Evolutionary conservation across 1,140 invertebrate genomes (phyloP).

Genomic region (Conopomorpha cramerella): DNA sequence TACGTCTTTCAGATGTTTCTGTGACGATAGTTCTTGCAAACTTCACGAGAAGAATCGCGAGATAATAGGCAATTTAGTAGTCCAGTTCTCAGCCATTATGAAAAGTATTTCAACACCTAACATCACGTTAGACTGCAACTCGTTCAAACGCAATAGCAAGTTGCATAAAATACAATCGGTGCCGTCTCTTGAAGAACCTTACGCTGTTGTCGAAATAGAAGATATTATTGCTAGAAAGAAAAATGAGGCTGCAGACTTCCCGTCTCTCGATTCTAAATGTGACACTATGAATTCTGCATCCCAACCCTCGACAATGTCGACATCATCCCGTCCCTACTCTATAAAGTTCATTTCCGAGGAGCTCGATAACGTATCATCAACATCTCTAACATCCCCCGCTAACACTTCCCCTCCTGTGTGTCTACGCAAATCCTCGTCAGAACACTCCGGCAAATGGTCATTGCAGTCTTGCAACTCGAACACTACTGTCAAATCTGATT

Average conservation of each 20-base stretch:
- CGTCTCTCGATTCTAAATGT: too few species aligned
- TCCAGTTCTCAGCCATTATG: slow-evolving; percentile 48
- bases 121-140: slow-evolving; percentile 40
- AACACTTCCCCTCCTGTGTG: slow-evolving; percentile 24
- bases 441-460: slow-evolving; percentile 48
- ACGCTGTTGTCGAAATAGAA: slow-evolving; percentile 28
- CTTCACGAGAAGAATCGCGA: slow-evolving; percentile 38
- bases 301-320: slow-evolving; percentile 14
- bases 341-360: slow-evolving; percentile 46
- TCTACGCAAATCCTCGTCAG: slow-evolving; percentile 39
- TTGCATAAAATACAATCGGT: slow-evolving; percentile 46
- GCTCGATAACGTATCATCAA: too few species aligned
- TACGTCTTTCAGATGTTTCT: slow-evolving; percentile 48
- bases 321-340: slow-evolving; percentile 30
- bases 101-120: slow-evolving; percentile 50
- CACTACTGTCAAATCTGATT: slow-evolving; percentile 37
- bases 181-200: slow-evolving; percentile 35
- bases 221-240: slow-evolving; percentile 24
- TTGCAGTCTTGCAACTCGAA: slow-evolving; percentile 44
- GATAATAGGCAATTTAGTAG: slow-evolving; percentile 21
- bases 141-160: too few species aligned
- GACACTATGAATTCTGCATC: slow-evolving; percentile 15
- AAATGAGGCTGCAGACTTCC: too few species aligned
- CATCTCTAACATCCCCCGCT: slow-evolving; percentile 33
- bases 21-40: slow-evolving; percentile 33